Conservation (phyloP, 2,797 vertebrate species). For the Rallus crepitans region DNA sequence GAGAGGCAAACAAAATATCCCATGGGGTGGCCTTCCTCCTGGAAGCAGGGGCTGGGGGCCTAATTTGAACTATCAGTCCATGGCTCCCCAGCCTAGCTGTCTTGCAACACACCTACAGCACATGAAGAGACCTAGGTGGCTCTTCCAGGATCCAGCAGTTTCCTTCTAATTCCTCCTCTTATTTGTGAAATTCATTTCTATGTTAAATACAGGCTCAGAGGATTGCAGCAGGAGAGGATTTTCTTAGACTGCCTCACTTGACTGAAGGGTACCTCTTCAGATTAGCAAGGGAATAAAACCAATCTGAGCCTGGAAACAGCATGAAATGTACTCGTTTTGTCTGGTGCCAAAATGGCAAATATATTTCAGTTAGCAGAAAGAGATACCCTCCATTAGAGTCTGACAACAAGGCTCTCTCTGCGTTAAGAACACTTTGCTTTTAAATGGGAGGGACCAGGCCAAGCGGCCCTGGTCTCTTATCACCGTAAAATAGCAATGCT, state of each 20-base stretch:
- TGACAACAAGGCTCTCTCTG: neutral
- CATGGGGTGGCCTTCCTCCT: neutral
- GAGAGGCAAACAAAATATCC: neutral
- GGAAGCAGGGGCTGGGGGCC: neutral
- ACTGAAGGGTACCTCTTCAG: conserved; percentile 23
- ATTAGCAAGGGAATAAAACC: conserved; percentile 15
- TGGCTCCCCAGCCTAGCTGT: neutral
- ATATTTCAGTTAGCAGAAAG: neutral
- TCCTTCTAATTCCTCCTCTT: neutral
- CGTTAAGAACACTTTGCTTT: neutral
- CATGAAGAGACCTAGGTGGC: neutral
- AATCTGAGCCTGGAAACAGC: neutral
- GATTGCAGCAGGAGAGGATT: neutral
- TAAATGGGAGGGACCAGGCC: neutral
- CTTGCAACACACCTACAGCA: neutral
- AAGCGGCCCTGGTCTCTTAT: neutral
- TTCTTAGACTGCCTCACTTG: neutral
- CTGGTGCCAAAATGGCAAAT: neutral
- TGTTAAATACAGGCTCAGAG: neutral
- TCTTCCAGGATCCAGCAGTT: neutral
- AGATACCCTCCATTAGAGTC: neutral
- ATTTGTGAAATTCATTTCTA: neutral
- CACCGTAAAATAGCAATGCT: neutral
- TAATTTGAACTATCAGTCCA: neutral
- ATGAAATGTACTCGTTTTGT: neutral